These are phyloP conservation scores for Hylomyscus alleni DNA, from an alignment of 2,797 vertebrate species.

Conservation along the genomic window DNA sequence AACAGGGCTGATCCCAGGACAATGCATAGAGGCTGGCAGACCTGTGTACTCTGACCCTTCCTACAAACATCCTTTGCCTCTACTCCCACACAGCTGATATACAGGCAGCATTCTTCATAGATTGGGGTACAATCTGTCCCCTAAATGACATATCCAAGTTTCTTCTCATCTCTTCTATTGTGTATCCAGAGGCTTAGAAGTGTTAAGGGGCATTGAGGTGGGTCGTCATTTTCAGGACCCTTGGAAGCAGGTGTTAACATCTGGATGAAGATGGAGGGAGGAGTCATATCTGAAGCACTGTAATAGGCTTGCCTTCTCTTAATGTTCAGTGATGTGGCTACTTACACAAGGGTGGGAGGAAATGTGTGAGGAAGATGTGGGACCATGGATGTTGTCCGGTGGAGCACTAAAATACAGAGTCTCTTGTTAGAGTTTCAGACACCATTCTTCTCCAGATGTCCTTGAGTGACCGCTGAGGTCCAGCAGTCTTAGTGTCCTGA, in stretches of 20 bases:
- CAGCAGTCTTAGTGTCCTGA: background rate
- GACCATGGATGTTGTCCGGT: fast-evolving
- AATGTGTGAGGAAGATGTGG: background rate
- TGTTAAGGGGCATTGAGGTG: fast-evolving
- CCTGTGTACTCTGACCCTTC: no score
- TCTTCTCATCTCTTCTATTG: background rate
- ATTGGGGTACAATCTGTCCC: background rate
- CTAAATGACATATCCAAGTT: fast-evolving
- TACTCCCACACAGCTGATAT: background rate
- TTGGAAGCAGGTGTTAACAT: background rate
- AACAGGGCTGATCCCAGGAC: background rate
- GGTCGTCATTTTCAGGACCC: background rate
- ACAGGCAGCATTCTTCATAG: background rate
- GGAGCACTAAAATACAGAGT: fast-evolving
- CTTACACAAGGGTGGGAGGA: no score
- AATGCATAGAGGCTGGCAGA: background rate
- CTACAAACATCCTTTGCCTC: no score
- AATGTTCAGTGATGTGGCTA: background rate
- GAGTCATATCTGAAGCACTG: background rate
- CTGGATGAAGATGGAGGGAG: background rate
- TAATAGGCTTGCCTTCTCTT: background rate
- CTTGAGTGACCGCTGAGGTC: background rate
- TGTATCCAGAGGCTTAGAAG: background rate
- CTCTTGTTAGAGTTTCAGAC: background rate
- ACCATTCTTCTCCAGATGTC: background rate